Evolutionary conservation across 2,113 vertebrate genomes (phyloP), one percentile per base, ranked within the genome.

Genomic region (Erythrocercus mccallii): DNA sequence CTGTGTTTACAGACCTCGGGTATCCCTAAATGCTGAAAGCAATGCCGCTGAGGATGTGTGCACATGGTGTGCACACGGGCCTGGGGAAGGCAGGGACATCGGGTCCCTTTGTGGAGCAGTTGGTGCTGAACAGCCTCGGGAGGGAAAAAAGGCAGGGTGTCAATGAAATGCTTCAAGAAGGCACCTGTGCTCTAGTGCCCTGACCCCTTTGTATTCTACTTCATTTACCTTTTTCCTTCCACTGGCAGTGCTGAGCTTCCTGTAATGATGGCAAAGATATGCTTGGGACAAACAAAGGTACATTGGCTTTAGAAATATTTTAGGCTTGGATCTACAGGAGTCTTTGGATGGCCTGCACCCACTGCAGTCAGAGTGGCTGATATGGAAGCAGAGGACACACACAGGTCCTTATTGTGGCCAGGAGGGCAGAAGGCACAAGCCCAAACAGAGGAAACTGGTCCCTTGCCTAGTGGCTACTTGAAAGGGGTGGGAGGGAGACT

Each of bases 51-150:
- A 35, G 38, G 20, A 4, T 2, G 20, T 31, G 53, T 21, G 7
- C 30, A 11, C 33, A 12, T 10, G 4, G 23, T 11, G n/a, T n/a
- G n/a, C 35, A 21, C 42, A 13, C 0, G 0, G 61, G 23, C 37
- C n/a, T 40, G 37, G 30, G 45, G 35, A 15, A 31, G 77, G 22
- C n/a, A 21, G 42, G 22, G 31, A 44, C 48, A 53, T 15, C 31
- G 3, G 11, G 12, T 18, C 47, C 35, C 50, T 53, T 50, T 45
- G 14, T 20, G 54, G 37, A 76, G 54, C 62, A 51, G 6, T 14
- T 40, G 47, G 51, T 37, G 12, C 45, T 11, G 30, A 61, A 19
- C 27, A 70, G 44, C 70, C 31, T 68, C 10, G 4, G 62, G 48
- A 65, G 30, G 35, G 2, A 30, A 47, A 62, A 62, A 53, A 37